Conservation (phyloP, 92 coral and sea anemone genomes). For the Umimayanthus chanpuru region DNA sequence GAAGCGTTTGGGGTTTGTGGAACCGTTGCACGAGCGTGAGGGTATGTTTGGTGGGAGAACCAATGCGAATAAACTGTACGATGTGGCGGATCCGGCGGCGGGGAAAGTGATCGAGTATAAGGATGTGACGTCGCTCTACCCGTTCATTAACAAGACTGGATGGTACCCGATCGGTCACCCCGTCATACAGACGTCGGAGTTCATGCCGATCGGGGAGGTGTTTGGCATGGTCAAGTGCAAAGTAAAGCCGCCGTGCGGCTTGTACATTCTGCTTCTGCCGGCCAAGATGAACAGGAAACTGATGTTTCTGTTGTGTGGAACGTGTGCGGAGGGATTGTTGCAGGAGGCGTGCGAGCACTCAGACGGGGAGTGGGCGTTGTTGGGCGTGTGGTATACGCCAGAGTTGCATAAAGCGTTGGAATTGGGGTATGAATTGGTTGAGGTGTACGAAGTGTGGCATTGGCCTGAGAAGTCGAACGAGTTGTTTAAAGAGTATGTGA, state of each 20-base stretch:
- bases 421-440: too few relatives aligned
- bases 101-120: not conserved
- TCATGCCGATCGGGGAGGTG: not conserved
- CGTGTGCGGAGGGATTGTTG: not conserved
- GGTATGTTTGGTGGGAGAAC: not conserved
- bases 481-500: too few relatives aligned
- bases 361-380: too few relatives aligned
- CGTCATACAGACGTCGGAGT: not conserved
- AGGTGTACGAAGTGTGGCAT: too few relatives aligned
- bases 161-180: not conserved
- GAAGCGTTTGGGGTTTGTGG: rapidly evolving
- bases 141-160: not conserved
- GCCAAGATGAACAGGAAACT: not conserved
- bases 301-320: not conserved
- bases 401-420: too few relatives aligned
- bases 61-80: not conserved
- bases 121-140: not conserved
- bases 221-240: not conserved
- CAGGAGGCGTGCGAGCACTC: too few relatives aligned
- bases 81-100: not conserved
- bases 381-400: too few relatives aligned
- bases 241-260: not conserved
- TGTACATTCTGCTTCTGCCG: not conserved
- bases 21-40: not conserved
- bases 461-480: too few relatives aligned